phyloP scores from a whole-genome alignment of 2,797 vertebrate genomes.

The Calcarius lapponicus region DNA sequence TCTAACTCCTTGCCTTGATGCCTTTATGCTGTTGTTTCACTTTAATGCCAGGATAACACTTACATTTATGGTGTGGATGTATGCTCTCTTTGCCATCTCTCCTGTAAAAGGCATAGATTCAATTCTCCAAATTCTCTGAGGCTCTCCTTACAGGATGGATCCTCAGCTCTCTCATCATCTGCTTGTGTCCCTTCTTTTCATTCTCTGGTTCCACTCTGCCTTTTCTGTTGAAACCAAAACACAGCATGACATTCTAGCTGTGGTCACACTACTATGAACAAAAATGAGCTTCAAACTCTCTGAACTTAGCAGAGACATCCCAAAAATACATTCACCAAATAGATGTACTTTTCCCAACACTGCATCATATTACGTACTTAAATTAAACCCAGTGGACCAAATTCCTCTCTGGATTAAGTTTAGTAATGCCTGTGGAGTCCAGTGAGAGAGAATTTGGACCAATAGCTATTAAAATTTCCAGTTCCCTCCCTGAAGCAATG shows the following conservation, averaged over 20 bases:
- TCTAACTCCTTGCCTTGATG: background rate
- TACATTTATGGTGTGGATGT: background rate
- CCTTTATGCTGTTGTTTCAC: background rate
- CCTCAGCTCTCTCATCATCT: background rate
- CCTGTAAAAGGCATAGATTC: background rate
- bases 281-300: conserved; percentile 36
- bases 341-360: background rate
- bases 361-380: conserved; percentile 8
- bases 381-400: conserved; percentile 38
- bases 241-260: background rate
- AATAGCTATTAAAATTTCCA: conserved; percentile 36
- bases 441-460: conserved; percentile 22
- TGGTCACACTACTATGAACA: background rate
- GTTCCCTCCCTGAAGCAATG: background rate
- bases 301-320: background rate
- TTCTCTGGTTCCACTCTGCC: background rate
- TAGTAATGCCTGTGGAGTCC: conserved; percentile 13
- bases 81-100: background rate
- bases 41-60: background rate
- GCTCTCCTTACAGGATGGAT: background rate
- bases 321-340: conserved; percentile 29
- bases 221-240: background rate
- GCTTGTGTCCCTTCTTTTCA: background rate
- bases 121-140: background rate
- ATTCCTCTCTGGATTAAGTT: conserved; percentile 44